Conservation (phyloP, 2,113 vertebrate species). For the Nasalis larvatus region DNA sequence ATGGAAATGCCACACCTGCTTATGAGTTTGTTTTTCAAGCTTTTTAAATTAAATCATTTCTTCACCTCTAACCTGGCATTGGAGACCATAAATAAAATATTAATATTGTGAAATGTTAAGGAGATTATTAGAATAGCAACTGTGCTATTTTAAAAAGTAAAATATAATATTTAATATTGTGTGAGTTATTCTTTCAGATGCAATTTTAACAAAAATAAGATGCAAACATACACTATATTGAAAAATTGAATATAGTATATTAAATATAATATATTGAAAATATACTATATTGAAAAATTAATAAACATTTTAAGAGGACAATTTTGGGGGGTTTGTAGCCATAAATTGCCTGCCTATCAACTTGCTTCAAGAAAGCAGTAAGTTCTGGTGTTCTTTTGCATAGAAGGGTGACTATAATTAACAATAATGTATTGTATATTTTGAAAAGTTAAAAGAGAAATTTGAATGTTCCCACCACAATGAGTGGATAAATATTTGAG, state of each 20-base stretch:
- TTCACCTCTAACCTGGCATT: background rate
- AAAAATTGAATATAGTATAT: background rate
- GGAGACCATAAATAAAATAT: background rate
- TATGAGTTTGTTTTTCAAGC: slow-evolving; percentile 6
- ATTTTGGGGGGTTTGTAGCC: background rate
- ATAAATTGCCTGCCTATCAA: background rate
- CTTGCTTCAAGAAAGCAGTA: background rate
- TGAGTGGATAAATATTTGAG: background rate
- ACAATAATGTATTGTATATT: background rate
- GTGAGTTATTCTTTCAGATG: background rate
- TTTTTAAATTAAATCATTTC: slow-evolving; percentile 45
- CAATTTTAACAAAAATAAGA: slow-evolving; percentile 7
- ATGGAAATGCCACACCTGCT: slow-evolving; percentile 37
- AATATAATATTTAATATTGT: slow-evolving; percentile 6
- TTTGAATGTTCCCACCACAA: background rate
- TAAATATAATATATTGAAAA: too few relatives aligned
- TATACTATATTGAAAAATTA: background rate
- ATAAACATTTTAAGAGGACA: background rate
- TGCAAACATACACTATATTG: background rate
- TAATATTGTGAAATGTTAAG: background rate
- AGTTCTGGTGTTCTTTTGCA: background rate
- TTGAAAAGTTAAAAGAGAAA: background rate
- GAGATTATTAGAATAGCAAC: background rate
- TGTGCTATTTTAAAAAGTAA: background rate
- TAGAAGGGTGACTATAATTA: background rate